Evolutionary conservation across 2,797 vertebrate genomes (phyloP), one percentile per base, ranked within the genome.

Genomic region (Pagetopsis macropterus): DNA sequence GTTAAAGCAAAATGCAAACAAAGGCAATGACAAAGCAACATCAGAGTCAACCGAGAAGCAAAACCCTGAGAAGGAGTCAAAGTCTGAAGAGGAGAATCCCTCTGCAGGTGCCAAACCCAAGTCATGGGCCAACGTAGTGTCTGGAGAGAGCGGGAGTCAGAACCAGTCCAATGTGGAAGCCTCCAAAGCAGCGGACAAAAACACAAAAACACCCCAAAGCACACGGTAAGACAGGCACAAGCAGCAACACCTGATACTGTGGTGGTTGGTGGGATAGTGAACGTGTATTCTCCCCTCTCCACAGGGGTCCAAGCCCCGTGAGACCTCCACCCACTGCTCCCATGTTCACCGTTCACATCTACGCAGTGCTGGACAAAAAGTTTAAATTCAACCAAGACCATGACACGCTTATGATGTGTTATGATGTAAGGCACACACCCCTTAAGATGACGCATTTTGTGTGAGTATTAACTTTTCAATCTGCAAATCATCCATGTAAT

Each of bases 351-450:
- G 67, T 94, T 31, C 60, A 93, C 70, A 65, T 94, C 70, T 87
- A 94, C 3, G 85, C 92, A 9, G 85, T 94, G 54, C 21, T 95
- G 78, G 91, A 92, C 75, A 92, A 84, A 57, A 84, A 12, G 72
- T 94, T 95, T 2, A 62, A 0, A 40, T 94, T 94, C 71, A 65
- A 62, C 21, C 21, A 0, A 14, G 0, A 81, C 0, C 0, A 0
- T 0, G 81, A 93, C 78, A 54, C 3, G 0, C 65, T 94, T 1
- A 0, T 65, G 1, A 0, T 93, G 27, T 1, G 0, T 51, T 0
- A 0, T 12, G 0, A 0, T 0, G 2, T 0, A 11, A 0, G 0
- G 9, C 0, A 0, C 27, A 0, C 3, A 0, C 3, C 56, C 15
- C 55, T 93, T 0, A 0, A 88, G 14, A 62, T 85, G 0, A 92